Base-by-base conservation (phyloP, 2,888 invertebrate genomes). In the Chrysopilus asiliformis region DNA sequence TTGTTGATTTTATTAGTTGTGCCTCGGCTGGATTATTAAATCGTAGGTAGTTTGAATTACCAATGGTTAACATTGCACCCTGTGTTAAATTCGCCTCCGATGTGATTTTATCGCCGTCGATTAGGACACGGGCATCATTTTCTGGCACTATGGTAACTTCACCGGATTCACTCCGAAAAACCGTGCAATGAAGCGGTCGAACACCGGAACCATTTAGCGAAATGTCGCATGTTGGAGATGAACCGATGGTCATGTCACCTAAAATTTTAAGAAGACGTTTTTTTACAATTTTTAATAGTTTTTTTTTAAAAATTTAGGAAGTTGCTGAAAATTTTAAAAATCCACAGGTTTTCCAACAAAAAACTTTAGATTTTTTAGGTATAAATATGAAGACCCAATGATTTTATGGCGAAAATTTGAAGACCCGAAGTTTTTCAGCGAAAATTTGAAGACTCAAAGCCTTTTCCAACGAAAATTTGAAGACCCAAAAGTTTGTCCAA, bases 1-100 rank as follows among this genome's bases (percentile, higher is more conserved):
- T 67, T 4, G 83, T 80, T 0, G 85, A 81, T 60, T 84, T 85
- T 72, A 89, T 81, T 49, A 85, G 71, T 58, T 80, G 77, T 4
- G 89, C 89, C 57, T 90, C 87, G 35, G 82, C 82, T 0, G 91
- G 91, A 60, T 90, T 85, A 64, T 91, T 90, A 68, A 89, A 91
- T 27, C 91, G 79, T 61, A 91, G 76, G 65, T 86, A 87, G 63
- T 86, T 89, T 34, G 90, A 86, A 33, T 87, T 74, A 18, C 91
- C 91, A 49, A 93, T 79, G 34, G 86, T 87, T 45, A 91, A 67
- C 84, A 89, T 90, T 56, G 85, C 86, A 52, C 90, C 90, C 74
- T 89, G 87, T 9, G 78, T 77, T 30, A 91, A 68, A 48, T 83
- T 67, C 4, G 79, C 78, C 26, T 89, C 79, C 47, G 72, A 72